Evolutionary conservation across 2,113 vertebrate genomes (phyloP).

Genomic region (Phocoena phocoena): DNA sequence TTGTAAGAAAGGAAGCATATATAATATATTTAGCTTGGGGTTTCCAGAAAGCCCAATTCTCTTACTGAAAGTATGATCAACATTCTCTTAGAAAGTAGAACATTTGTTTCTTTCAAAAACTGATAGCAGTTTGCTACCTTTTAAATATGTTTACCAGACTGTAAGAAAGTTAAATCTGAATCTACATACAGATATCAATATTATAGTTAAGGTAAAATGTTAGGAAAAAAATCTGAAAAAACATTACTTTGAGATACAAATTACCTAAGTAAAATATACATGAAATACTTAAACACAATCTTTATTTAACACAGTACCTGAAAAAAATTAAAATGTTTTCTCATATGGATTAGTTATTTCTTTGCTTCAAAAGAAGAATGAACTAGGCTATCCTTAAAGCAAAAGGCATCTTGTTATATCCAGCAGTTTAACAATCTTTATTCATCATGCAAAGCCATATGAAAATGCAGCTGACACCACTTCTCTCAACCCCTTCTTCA

Average conservation of each 20-base stretch:
- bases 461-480: constrained; percentile 76
- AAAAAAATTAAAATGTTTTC: constrained; percentile 58
- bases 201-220: constrained; percentile 47
- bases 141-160: constrained; percentile 44
- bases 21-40: not conserved
- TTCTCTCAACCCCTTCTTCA: constrained; percentile 83
- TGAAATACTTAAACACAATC: constrained; percentile 54
- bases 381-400: constrained; percentile 74
- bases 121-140: not conserved
- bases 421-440: constrained; percentile 74
- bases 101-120: constrained; percentile 51
- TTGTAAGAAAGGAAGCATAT: not conserved
- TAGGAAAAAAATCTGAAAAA: constrained; percentile 50
- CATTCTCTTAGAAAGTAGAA: constrained; percentile 50
- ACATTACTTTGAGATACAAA: constrained; percentile 44
- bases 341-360: constrained; percentile 57
- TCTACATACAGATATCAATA: constrained; percentile 51
- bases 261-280: constrained; percentile 57
- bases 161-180: constrained; percentile 50
- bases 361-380: constrained; percentile 65
- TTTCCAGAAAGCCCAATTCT: constrained; percentile 46
- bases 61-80: constrained; percentile 51
- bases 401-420: constrained; percentile 75
- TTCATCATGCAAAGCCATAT: constrained; percentile 84
- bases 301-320: constrained; percentile 65